Percentiles rank a stretch among this genome's conserved stretches.
Evolutionary conservation across 2,888 invertebrate genomes (phyloP).

Genomic region (Acronicta alni): DNA sequence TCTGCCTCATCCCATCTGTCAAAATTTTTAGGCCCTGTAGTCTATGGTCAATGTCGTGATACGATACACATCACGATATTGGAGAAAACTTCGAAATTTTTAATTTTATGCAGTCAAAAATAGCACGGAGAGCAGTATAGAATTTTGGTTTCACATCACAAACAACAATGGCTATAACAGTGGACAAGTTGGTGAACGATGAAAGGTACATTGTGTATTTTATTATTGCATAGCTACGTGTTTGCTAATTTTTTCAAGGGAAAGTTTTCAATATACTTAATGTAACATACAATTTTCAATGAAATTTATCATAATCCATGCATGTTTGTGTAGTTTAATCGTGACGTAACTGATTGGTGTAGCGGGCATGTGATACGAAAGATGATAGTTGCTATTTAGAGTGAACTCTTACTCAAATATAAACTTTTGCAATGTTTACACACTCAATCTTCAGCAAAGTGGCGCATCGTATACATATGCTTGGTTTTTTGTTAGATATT

Average conservation of each 20-base stretch:
- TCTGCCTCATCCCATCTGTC: constrained; percentile 31
- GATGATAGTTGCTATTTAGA: constrained; percentile 11
- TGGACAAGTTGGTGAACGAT: constrained; percentile 82
- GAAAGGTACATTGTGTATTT: constrained; percentile 74
- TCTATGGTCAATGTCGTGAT: constrained; percentile 61
- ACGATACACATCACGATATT: constrained; percentile 71
- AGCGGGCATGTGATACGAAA: constrained; percentile 8
- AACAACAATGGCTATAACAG: constrained; percentile 78
- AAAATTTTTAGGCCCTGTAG: constrained; percentile 24
- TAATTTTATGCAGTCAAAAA: constrained; percentile 57
- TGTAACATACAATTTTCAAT: constrained; percentile 29
- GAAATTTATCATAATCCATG: constrained; percentile 27
- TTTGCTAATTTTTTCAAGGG: constrained; percentile 68
- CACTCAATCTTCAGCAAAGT: constrained; percentile 23
- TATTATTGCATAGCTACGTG: constrained; percentile 51
- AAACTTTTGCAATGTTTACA: constrained; percentile 46
- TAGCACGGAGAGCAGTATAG: constrained; percentile 38
- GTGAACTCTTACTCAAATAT: constrained; percentile 23
- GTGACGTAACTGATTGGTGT: constrained; percentile 42
- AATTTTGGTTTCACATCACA: constrained; percentile 47
- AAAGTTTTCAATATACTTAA: constrained; percentile 68
- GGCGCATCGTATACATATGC: constrained; percentile 9
- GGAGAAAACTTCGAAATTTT: constrained; percentile 67
- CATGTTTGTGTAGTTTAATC: constrained; percentile 14
- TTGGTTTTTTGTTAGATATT: constrained; percentile 12